Evolutionary conservation across 2,797 vertebrate genomes (phyloP), one percentile per base, ranked within the genome.

Genomic region (Zalophus californianus): DNA sequence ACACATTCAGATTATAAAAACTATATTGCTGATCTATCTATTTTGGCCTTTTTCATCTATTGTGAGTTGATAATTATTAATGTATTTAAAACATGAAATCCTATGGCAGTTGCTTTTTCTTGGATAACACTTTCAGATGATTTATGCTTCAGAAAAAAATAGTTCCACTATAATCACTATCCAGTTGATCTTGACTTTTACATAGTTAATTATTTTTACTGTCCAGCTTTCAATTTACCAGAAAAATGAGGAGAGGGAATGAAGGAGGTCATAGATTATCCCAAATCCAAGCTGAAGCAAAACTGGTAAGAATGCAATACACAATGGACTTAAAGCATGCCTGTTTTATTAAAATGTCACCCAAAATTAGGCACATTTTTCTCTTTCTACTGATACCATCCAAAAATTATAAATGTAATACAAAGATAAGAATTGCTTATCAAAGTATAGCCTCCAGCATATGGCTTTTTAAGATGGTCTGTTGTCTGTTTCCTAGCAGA

Each of bases 81-180:
- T 32, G 11, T 88, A 80, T 80, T 44, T 78, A 92, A 97, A 64
- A 85, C 52, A 90, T 72, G 77, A 96, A 92, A 90, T 85, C 86
- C n/a, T 29, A 12, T 86, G 96, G 56, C 44, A 83, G 96, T 97
- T 90, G 68, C 21, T 87, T 97, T 92, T 89, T 68, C 66, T 50
- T 86, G 20, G 85, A 60, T 90, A 96, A 83, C 41, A 96, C 92
- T 91, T 96, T 96, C 85, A 94, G 72, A 91, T 86, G 78, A 93
- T 87, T 96, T 95, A 95, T 85, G 64, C 44, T 93, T 96, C 88
- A 62, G 85, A 54, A 87, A 94, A 94, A 79, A 92, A 52, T n/a
- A 52, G 56, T 35, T 92, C 13, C 60, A 48, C 11, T 83, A 60
- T 5, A 88, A 44, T 90, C 68, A 84, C 79, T 85, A 77, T 73